Base-by-base conservation (phyloP, 1,140 invertebrate species). In the Polypedilum pembai region DNA sequence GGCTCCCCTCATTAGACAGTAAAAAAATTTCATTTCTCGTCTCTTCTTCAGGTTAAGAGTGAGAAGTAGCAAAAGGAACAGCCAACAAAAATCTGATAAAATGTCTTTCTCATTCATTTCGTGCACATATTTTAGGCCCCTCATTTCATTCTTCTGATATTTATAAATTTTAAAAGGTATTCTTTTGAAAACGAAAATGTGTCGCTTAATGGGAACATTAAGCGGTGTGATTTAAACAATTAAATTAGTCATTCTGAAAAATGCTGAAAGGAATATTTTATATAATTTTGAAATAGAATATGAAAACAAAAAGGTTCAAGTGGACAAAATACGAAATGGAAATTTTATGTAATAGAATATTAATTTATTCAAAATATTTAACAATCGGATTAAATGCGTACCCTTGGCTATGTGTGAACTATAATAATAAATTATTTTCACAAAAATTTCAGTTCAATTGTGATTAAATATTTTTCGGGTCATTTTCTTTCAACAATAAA, bases 401-500 rank as follows among this genome's bases (percentile, higher is more conserved):
- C 45, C 12, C 12, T 56, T 56, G 45, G 5, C 24, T 56, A 3
- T 56, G 45, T 12, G 45, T 15, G 3, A n/a, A 56, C 15, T n/a
- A 12, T 15, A n/a, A 56, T 56, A 56, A 4, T 56, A n/a, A 56
- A 56, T 56, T 12, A 4, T 12, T 56, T 12, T 56, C 24, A 3
- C 24, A 33, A n/a, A n/a, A n/a, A 33, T 33, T 33, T 33, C 5
- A 33, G 24, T 33, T 33, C 24, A 33, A 33, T 33, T 33, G 24
- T 33, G 5, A 33, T 56, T 56, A 56, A 56, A 56, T 56, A 56
- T 56, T 56, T 56, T 56, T 56, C 45, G 45, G 45, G 45, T 56
- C 65, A 69, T 69, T 69, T 69, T 69, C 65, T 69, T 18, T 69
- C 18, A 10, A 18, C 65, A 69, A 69, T 69, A 69, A n/a, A 21